Conservation (phyloP, 2,113 vertebrate genomes). For the Empidonax alnorum region DNA sequence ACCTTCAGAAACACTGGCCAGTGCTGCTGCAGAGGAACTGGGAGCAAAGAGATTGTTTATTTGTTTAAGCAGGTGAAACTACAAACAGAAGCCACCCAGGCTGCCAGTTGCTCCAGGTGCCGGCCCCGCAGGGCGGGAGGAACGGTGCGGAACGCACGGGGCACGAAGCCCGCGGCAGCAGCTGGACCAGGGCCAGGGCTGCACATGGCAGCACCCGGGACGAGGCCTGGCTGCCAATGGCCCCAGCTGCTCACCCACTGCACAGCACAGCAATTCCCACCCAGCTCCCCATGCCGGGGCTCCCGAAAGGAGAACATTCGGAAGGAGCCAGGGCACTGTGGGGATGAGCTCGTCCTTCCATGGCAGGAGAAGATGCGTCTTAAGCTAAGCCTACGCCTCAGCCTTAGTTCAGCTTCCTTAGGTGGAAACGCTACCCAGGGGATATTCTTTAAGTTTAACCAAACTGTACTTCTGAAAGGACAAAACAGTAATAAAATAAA, state of each 20-base stretch:
- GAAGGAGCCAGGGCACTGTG: neutral
- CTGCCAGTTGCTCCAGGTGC: neutral
- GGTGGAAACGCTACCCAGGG: neutral
- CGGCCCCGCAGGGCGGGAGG: neutral
- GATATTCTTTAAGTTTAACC: neutral
- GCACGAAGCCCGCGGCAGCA: neutral
- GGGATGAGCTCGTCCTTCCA: neutral
- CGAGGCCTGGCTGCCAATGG: neutral
- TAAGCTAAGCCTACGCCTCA: neutral
- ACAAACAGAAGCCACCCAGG: neutral
- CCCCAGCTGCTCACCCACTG: neutral
- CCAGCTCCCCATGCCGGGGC: rapidly evolving
- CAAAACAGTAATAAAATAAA: neutral
- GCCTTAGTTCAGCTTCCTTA: neutral
- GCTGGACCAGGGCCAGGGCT: neutral
- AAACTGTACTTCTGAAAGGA: neutral
- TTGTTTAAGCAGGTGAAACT: neutral
- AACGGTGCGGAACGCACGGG: rapidly evolving
- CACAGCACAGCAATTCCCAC: neutral
- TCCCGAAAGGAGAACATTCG: rapidly evolving
- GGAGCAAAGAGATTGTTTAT: neutral
- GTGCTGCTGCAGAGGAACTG: neutral
- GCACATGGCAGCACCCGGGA: neutral
- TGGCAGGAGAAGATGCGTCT: neutral
- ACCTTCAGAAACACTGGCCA: neutral